These are phyloP conservation scores for Suricata suricatta DNA, from an alignment of 2,113 vertebrate genomes.

Conservation along the genomic window DNA sequence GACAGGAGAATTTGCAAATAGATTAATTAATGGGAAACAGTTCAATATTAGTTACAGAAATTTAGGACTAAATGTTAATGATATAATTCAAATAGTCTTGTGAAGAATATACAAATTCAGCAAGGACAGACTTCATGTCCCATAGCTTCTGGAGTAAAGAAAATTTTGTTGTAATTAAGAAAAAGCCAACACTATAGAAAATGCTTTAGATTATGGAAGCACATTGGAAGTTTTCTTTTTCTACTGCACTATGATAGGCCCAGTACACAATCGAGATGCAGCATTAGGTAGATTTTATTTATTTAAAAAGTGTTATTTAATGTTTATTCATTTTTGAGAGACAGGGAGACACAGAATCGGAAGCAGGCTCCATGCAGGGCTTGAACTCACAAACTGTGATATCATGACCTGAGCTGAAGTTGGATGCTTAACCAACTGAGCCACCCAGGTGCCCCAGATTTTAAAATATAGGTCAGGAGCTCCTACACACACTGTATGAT, in stretches of 20 bases:
- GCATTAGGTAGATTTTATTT: not conserved
- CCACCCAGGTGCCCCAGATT: not conserved
- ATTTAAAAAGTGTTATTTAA: too few relatives aligned
- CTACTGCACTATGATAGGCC: not conserved
- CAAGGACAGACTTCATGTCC: not conserved
- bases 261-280: not conserved
- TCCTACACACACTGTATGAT: not conserved
- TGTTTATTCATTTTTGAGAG: too few relatives aligned
- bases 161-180: not conserved
- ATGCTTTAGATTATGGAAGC: not conserved
- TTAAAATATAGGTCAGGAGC: not conserved
- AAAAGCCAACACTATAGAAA: not conserved
- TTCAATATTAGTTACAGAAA: not conserved
- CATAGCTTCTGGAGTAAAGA: not conserved
- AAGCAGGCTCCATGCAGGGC: too few relatives aligned
- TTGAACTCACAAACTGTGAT: too few relatives aligned
- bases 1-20: not conserved
- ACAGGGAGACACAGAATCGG: too few relatives aligned
- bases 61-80: not conserved
- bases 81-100: not conserved
- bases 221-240: not conserved
- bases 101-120: constrained; percentile 1
- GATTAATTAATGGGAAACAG: not conserved
- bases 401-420: too few relatives aligned
- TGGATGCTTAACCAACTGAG: too few relatives aligned